Percentiles rank a stretch among this genome's conserved stretches.
Conservation (phyloP, 2,113 vertebrate species). For the Peucedramus taeniatus region DNA sequence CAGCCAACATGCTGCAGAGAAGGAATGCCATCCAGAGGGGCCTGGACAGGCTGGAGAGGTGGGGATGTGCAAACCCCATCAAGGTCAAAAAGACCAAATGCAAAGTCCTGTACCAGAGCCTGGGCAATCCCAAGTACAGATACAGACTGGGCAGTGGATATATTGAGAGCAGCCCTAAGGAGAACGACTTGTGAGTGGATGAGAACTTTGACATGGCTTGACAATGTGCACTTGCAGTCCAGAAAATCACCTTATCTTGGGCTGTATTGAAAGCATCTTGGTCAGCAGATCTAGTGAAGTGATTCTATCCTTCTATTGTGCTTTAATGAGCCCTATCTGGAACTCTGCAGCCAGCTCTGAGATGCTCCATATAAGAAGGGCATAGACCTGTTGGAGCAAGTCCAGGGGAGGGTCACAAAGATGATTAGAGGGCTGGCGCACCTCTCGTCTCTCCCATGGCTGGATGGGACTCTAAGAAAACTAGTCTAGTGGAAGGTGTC, state of each 20-base stretch:
- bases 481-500: not conserved
- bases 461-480: not conserved
- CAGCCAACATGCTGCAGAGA: rapidly evolving
- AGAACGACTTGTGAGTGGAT: not conserved
- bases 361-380: not conserved
- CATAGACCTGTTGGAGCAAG: not conserved
- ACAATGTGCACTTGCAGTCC: not conserved
- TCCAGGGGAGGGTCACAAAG: not conserved
- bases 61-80: not conserved
- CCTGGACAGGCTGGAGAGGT: not conserved
- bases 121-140: not conserved
- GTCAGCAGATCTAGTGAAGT: not conserved
- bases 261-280: not conserved
- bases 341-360: no score
- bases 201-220: not conserved
- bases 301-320: not conserved
- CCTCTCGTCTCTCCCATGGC: not conserved
- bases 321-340: not conserved
- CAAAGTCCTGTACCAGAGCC: not conserved
- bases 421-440: not conserved
- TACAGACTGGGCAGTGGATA: rapidly evolving
- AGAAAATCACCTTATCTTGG: not conserved
- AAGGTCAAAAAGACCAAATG: not conserved
- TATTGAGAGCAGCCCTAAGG: not conserved
- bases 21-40: not conserved